These are phyloP conservation scores for Drosophila eohydei DNA, from an alignment of 2,888 invertebrate species.

Conservation along the genomic window DNA sequence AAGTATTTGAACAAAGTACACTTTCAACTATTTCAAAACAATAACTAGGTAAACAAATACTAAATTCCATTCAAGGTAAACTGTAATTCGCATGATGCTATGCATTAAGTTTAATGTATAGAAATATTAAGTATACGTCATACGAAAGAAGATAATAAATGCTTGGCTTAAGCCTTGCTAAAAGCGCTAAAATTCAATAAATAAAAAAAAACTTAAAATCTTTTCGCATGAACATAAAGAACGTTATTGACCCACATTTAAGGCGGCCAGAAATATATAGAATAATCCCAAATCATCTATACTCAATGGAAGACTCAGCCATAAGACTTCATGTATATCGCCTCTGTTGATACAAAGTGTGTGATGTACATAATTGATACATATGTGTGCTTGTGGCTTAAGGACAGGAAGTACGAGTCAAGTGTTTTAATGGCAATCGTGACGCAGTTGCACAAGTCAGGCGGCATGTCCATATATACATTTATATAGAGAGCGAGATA, in stretches of 20 bases:
- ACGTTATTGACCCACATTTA: background rate
- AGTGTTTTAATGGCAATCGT: conserved; percentile 53
- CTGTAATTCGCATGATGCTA: conserved; percentile 62
- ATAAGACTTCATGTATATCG: background rate
- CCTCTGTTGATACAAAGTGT: background rate
- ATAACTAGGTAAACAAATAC: background rate
- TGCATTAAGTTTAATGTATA: background rate
- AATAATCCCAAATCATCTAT: background rate
- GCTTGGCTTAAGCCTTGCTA: conserved; percentile 9
- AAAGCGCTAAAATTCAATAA: conserved; percentile 12
- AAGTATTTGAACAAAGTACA: background rate
- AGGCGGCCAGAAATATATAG: background rate
- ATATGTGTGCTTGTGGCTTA: background rate
- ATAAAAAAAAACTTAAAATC: background rate
- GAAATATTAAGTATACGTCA: conserved; percentile 6
- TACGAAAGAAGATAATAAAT: conserved; percentile 13
- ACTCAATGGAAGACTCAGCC: background rate
- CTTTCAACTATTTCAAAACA: background rate
- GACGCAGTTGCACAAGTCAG: conserved; percentile 41
- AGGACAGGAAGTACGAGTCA: conserved; percentile 55
- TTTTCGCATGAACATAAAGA: conserved; percentile 10
- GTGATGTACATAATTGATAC: conserved; percentile 13
- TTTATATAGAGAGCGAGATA: conserved; percentile 5
- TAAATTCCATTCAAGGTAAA: conserved; percentile 46
- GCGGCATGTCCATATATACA: conserved; percentile 14